These are phyloP conservation scores for Psilopsiagon aymara DNA, from an alignment of 2,113 vertebrate species.

Conservation along the genomic window DNA sequence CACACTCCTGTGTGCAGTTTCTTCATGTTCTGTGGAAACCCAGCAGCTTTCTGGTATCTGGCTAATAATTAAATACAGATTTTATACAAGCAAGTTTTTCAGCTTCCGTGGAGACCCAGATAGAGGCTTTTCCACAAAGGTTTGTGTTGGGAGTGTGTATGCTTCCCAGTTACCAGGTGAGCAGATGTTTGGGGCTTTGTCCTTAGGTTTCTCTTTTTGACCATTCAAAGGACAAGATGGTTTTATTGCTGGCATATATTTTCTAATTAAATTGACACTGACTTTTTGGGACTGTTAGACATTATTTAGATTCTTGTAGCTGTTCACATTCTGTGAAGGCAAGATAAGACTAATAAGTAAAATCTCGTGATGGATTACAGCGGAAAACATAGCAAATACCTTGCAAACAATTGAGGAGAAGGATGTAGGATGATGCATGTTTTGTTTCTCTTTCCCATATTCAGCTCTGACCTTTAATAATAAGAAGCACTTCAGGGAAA, in stretches of 20 bases:
- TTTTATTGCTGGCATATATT: constrained; percentile 9
- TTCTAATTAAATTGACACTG: constrained; percentile 10
- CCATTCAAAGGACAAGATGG: neutral
- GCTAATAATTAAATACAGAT: neutral
- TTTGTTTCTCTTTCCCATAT: neutral
- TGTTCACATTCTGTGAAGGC: neutral
- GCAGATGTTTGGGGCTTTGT: neutral
- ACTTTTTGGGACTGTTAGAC: neutral
- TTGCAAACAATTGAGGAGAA: neutral
- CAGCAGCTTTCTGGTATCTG: neutral
- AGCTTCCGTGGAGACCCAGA: neutral
- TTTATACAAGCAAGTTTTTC: neutral
- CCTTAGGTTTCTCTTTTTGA: neutral
- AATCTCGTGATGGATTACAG: neutral
- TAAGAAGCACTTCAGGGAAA: neutral
- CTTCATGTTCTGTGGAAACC: neutral
- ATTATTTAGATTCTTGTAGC: neutral
- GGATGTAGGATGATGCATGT: neutral
- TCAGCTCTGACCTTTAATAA: neutral
- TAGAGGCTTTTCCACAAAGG: neutral
- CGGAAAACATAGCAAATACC: neutral
- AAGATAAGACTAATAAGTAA: neutral
- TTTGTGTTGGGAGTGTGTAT: neutral
- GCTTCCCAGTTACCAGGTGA: neutral
- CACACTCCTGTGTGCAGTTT: neutral